Evolutionary conservation across 2,113 vertebrate species (phyloP), one percentile per base, ranked within the genome.

Genomic region (Periophthalmus modestus): DNA sequence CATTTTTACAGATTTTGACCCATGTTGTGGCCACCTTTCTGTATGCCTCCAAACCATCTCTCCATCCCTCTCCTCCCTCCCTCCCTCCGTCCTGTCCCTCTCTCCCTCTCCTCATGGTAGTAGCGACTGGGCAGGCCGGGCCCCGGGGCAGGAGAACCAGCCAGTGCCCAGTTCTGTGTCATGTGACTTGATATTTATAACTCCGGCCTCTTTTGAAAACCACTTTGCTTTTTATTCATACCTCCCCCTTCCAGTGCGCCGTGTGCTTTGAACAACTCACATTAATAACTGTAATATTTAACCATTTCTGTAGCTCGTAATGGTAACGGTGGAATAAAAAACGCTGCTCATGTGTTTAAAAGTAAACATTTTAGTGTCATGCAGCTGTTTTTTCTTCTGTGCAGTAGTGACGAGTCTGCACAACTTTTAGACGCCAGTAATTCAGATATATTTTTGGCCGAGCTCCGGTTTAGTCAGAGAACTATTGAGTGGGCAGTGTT

Each of bases 101-200:
- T 55, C 47, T 47, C 48, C 15, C 50, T 61, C 46, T 57, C 43
- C n/a, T 82, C 34, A 24, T 48, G 24, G 74, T 57, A 59, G 74
- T 57, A 59, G 78, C 78, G 84, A 72, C 89, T 88, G 86, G 75
- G 82, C 95, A 95, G 92, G 95, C 89, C 87, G 85, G 55, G 93
- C 94, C 95, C 85, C 68, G 63, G 78, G 52, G 95, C 95, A 88
- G 48, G 78, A 72, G 92, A 90, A 88, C 91, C 92, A 90, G 91
- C 65, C n/a, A 67, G 65, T 84, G 84, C 88, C 74, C 87, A 78
- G 91, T 92, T 95, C 95, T 95, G 93, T 81, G 73, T 94, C 81
- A 79, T 90, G 89, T 90, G 93, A 94, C 93, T 94, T 91, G 91
- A 94, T 95, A 95, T 97, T 97, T 96, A 96, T 96, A 95, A 95